These are phyloP conservation scores for Tangara arthus DNA, from an alignment of 2,797 vertebrate genomes.

Conservation along the genomic window DNA sequence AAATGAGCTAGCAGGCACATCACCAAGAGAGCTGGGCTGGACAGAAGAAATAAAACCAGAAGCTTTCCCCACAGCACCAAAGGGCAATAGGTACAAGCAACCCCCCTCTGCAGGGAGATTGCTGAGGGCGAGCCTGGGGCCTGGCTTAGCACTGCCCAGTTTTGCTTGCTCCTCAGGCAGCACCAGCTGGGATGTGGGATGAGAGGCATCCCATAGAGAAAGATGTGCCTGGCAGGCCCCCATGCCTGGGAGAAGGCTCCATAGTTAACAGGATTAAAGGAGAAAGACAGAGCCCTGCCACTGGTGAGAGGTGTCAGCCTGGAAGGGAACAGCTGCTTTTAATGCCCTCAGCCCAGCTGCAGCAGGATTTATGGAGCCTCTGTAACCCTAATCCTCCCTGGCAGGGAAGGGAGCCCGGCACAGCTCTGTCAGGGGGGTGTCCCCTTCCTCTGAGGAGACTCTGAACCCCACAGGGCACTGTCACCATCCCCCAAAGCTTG, in stretches of 20 bases:
- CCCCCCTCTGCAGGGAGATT: background rate
- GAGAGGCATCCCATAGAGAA: background rate
- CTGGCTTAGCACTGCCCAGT: background rate
- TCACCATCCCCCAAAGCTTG: background rate
- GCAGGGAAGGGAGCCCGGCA: accelerated
- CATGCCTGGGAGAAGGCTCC: background rate
- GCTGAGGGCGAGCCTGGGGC: accelerated
- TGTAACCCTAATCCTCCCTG: background rate
- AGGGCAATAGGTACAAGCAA: background rate
- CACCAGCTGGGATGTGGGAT: background rate
- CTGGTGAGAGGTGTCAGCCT: background rate
- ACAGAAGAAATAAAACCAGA: background rate
- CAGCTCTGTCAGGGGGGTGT: background rate
- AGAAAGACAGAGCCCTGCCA: background rate
- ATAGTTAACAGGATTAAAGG: background rate
- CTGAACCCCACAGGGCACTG: accelerated
- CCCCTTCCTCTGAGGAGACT: background rate
- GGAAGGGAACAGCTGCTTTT: background rate
- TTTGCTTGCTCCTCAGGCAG: background rate
- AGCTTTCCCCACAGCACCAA: background rate
- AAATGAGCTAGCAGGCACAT: background rate
- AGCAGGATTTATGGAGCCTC: background rate
- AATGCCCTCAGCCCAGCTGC: background rate
- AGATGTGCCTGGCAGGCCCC: background rate
- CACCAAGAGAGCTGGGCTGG: background rate